Evolutionary conservation across 2,888 invertebrate genomes (phyloP).

Genomic region (Drymonia ruficornis): DNA sequence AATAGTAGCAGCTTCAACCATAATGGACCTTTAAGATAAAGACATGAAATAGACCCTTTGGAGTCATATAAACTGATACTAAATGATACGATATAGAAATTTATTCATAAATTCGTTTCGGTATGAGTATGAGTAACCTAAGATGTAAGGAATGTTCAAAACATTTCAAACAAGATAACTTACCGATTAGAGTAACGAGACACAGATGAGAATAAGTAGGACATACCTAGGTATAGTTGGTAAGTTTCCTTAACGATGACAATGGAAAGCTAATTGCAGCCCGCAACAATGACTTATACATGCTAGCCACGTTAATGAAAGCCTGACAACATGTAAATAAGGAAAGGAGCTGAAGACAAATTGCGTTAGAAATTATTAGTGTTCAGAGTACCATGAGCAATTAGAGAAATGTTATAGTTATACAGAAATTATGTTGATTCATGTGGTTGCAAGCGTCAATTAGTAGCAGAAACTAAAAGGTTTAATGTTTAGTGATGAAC

Average conservation of each 20-base stretch:
- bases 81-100: neutral
- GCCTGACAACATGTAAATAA: conserved; percentile 14
- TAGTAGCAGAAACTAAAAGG: neutral
- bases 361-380: conserved; percentile 7
- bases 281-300: conserved; percentile 10
- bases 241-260: conserved; percentile 11
- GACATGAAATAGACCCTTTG: neutral
- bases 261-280: conserved; percentile 12
- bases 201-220: conserved; percentile 5
- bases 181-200: neutral
- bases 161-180: neutral
- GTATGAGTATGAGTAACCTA: neutral
- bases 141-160: neutral
- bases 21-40: neutral
- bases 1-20: neutral
- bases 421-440: neutral
- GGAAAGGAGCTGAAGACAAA: conserved; percentile 2
- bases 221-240: neutral
- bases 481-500: neutral
- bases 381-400: conserved; percentile 2
- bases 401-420: conserved; percentile 7
- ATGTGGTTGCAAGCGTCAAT: conserved; percentile 1
- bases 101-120: neutral
- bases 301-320: conserved; percentile 12
- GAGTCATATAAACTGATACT: neutral